Evolutionary conservation across 64 coral and sea anemone species (phyloP).

Genomic region (Hydrozoanthus tunicans): DNA sequence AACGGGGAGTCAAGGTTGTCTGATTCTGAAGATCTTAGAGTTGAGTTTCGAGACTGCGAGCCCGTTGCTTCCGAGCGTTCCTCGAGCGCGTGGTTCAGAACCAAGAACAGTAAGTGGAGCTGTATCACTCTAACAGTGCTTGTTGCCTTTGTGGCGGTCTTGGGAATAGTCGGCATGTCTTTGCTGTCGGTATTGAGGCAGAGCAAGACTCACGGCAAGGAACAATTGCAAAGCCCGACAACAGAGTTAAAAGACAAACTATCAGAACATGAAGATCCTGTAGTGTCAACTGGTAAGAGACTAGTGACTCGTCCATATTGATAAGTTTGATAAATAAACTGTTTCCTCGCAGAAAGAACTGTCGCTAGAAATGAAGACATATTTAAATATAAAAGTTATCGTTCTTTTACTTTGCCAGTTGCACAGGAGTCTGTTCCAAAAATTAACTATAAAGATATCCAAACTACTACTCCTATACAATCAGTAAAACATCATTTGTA

Average conservation of each 20-base stretch:
- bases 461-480: too few species aligned
- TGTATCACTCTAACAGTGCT: background rate
- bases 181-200: background rate
- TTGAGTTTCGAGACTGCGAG: background rate
- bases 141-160: background rate
- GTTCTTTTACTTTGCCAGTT: too few species aligned
- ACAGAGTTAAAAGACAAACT: background rate
- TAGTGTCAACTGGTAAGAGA: too few species aligned
- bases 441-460: too few species aligned
- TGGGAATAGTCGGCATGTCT: constrained; percentile 21
- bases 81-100: background rate
- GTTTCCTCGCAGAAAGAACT: too few species aligned
- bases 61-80: background rate
- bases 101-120: background rate
- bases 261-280: background rate
- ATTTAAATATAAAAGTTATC: too few species aligned
- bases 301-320: too few species aligned
- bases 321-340: too few species aligned
- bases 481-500: too few species aligned
- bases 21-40: background rate
- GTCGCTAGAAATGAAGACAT: too few species aligned
- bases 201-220: background rate
- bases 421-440: too few species aligned
- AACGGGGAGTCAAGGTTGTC: background rate
- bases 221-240: background rate